These are phyloP conservation scores for Teleopsis dalmanni DNA, from an alignment of 1,140 invertebrate genomes.

Conservation along the genomic window DNA sequence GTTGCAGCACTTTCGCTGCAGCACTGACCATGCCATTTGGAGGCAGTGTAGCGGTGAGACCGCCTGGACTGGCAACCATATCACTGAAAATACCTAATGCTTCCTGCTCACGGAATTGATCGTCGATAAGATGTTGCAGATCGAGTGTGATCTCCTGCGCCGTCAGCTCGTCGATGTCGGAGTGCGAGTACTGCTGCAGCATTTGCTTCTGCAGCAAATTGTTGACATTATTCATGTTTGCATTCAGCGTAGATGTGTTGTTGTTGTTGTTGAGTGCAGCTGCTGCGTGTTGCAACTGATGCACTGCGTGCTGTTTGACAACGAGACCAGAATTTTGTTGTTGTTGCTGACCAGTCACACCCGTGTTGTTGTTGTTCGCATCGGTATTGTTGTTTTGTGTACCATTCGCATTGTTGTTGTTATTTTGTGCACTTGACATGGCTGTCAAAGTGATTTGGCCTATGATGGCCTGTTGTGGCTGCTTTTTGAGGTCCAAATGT, in stretches of 20 bases:
- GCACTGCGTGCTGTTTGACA: conserved; percentile 36
- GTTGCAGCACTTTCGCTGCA: conserved; percentile 43
- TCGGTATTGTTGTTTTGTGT: conserved; percentile 37
- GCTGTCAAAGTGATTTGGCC: conserved; percentile 46
- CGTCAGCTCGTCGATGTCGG: conserved; percentile 77
- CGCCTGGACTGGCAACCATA: conserved; percentile 58
- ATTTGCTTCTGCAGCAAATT: conserved; percentile 45
- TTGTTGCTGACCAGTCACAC: conserved; percentile 20
- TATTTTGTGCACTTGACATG: conserved; percentile 47
- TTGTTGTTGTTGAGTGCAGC: conserved; percentile 39
- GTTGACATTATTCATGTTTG: conserved; percentile 39
- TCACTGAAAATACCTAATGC: conserved; percentile 67
- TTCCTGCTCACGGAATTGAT: conserved; percentile 72
- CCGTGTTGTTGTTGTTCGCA: conserved; percentile 39
- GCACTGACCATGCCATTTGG: conserved; percentile 36
- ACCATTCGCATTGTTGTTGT: conserved; percentile 27
- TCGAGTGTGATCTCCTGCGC: conserved; percentile 83
- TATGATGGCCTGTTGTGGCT: conserved; percentile 45
- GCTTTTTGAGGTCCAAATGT: conserved; percentile 43
- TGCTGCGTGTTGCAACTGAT: conserved; percentile 42
- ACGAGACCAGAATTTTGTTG: conserved; percentile 30
- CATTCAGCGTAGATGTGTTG: conserved; percentile 26
- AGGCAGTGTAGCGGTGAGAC: conserved; percentile 45
- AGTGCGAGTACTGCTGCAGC: conserved; percentile 59
- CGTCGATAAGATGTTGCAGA: conserved; percentile 80